phyloP scores from a whole-genome alignment of 2,888 invertebrate genomes.

The Empis livida region DNA sequence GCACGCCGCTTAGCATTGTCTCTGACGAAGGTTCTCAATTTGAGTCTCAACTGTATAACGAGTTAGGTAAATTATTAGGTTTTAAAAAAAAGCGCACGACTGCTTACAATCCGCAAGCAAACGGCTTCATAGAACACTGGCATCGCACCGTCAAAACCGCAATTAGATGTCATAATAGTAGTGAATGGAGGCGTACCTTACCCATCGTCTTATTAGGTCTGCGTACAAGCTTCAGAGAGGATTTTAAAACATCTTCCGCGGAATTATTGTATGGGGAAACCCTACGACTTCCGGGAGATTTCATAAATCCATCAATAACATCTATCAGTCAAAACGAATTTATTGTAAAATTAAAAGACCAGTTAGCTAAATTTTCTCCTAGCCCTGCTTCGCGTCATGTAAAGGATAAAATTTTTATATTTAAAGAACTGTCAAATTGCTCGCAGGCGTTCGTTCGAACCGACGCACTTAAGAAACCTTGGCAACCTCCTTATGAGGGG shows the following conservation, averaged over 20 bases:
- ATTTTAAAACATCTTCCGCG: background rate
- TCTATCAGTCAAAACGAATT: background rate
- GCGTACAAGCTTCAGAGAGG: too few species aligned
- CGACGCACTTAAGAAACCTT: conserved; percentile 11
- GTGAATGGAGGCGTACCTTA: too few species aligned
- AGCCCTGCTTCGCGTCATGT: background rate
- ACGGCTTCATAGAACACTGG: conserved; percentile 30
- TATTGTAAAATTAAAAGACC: background rate
- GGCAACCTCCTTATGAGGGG: conserved; percentile 13
- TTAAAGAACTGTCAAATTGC: too few species aligned
- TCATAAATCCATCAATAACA: background rate
- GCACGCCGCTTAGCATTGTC: conserved; percentile 25
- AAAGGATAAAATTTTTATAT: background rate
- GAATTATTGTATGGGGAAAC: background rate
- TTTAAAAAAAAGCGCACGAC: conserved; percentile 19
- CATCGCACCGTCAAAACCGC: conserved; percentile 30
- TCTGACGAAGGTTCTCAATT: conserved; percentile 29
- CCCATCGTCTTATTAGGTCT: too few species aligned
- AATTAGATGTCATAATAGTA: too few species aligned
- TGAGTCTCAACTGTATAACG: conserved; percentile 21
- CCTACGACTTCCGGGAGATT: background rate
- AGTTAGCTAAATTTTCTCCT: background rate
- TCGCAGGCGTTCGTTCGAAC: conserved; percentile 14
- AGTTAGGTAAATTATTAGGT: too few species aligned
- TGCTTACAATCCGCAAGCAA: conserved; percentile 25